These are phyloP conservation scores for Lithobius niger DNA, from an alignment of 1,140 invertebrate genomes.

Conservation along the genomic window DNA sequence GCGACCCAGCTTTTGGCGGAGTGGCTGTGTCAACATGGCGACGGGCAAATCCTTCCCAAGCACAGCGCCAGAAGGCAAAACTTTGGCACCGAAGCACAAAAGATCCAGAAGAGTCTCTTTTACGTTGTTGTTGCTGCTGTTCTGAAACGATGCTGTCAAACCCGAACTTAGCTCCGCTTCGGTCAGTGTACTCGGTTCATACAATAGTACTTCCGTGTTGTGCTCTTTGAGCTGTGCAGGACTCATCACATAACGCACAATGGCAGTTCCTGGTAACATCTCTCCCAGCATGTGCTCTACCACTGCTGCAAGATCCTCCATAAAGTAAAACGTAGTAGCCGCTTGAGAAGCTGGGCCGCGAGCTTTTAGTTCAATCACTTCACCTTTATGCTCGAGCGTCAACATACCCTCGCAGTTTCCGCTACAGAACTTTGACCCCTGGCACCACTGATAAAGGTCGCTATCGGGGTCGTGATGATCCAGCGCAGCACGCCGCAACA, in stretches of 20 bases:
- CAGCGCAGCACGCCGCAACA: slow-evolving; percentile 45
- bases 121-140: slow-evolving; percentile 42
- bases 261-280: slow-evolving; percentile 49
- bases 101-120: slow-evolving; percentile 52
- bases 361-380: slow-evolving; percentile 56
- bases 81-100: slow-evolving; percentile 47
- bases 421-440: slow-evolving; percentile 60
- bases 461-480: slow-evolving; percentile 40
- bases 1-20: slow-evolving; percentile 36
- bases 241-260: slow-evolving; percentile 51
- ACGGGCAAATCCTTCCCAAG: slow-evolving; percentile 39
- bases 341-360: slow-evolving; percentile 47
- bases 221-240: slow-evolving; percentile 43
- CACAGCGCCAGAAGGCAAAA: slow-evolving; percentile 30
- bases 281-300: slow-evolving; percentile 49
- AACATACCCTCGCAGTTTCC: slow-evolving; percentile 56
- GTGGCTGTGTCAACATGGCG: slow-evolving; percentile 37
- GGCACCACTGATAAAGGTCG: slow-evolving; percentile 66
- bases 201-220: slow-evolving; percentile 40
- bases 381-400: slow-evolving; percentile 48
- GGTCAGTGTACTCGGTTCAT: slow-evolving; percentile 46
- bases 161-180: slow-evolving; percentile 39
- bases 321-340: slow-evolving; percentile 51
- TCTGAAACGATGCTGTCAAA: slow-evolving; percentile 37
- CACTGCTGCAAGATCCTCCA: slow-evolving; percentile 56